These are phyloP conservation scores for Wasmannia auropunctata DNA, from an alignment of 1,140 invertebrate genomes.

Conservation along the genomic window DNA sequence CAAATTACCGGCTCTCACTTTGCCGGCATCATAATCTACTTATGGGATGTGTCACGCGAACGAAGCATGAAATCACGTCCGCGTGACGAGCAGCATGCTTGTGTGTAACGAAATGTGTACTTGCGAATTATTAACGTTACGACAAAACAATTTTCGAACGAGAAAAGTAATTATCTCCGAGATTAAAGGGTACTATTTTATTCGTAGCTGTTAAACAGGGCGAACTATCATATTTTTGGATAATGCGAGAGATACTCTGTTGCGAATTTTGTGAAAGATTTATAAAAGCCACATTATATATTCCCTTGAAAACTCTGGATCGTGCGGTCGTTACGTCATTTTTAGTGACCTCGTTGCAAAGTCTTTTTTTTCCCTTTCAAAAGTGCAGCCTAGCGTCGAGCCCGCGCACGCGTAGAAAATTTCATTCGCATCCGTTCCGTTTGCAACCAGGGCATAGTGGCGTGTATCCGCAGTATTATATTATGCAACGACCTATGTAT, in stretches of 20 bases:
- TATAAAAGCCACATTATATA: conserved; percentile 22
- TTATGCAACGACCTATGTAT: conserved; percentile 66
- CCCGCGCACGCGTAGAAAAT: conserved; percentile 70
- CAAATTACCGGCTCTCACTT: conserved; percentile 69
- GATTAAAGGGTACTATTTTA: neutral
- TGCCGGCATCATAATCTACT: conserved; percentile 63
- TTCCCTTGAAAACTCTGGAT: conserved; percentile 41
- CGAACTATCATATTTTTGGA: neutral
- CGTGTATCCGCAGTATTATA: conserved; percentile 69
- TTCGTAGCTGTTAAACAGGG: neutral
- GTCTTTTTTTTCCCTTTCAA: conserved; percentile 25
- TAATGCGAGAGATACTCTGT: neutral
- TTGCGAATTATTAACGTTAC: conserved; percentile 27
- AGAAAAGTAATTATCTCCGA: neutral
- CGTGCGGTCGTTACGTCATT: conserved; percentile 27
- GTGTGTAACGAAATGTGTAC: conserved; percentile 20
- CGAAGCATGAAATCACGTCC: conserved; percentile 58
- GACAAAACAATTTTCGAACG: conserved; percentile 11
- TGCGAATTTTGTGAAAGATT: conserved; percentile 35
- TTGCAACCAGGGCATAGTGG: conserved; percentile 54
- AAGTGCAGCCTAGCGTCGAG: conserved; percentile 26
- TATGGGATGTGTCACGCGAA: conserved; percentile 44
- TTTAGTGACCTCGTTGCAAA: conserved; percentile 31
- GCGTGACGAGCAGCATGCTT: conserved; percentile 34
- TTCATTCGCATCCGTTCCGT: conserved; percentile 68